These are phyloP conservation scores for Scleropages formosus DNA, from an alignment of 2,797 vertebrate genomes.

Conservation along the genomic window DNA sequence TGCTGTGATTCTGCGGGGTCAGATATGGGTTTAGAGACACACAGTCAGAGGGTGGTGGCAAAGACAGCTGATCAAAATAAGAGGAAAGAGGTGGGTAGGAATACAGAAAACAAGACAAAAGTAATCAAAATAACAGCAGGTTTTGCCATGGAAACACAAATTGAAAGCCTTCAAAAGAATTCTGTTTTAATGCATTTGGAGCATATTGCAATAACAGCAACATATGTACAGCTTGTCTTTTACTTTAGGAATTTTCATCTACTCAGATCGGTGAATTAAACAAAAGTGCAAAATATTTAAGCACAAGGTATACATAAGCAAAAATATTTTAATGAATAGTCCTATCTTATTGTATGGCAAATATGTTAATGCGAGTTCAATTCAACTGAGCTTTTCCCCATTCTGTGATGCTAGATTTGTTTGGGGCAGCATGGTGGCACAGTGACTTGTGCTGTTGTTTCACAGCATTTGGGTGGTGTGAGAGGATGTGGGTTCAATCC, in stretches of 20 bases:
- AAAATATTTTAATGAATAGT: neutral
- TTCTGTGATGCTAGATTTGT: too few relatives aligned
- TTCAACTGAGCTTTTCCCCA: neutral
- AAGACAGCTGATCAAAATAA: neutral
- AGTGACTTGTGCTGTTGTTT: too few relatives aligned
- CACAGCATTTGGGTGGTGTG: too few relatives aligned
- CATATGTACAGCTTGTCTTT: neutral
- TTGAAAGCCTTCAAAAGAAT: neutral
- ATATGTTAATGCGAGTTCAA: too few relatives aligned
- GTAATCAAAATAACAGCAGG: neutral
- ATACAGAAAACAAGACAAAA: neutral
- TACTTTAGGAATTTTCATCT: neutral
- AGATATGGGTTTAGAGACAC: slow-evolving; percentile 1
- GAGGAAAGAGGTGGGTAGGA: neutral
- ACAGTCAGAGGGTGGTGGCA: neutral
- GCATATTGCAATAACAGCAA: neutral
- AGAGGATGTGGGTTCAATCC: too few relatives aligned
- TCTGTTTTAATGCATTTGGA: neutral
- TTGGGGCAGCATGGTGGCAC: too few relatives aligned
- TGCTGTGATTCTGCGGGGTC: neutral
- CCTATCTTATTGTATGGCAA: too few relatives aligned
- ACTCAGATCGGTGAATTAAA: too few relatives aligned
- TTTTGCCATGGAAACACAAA: neutral
- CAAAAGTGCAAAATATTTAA: too few relatives aligned
- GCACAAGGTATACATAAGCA: neutral